phyloP scores from a whole-genome alignment of 2,113 vertebrate genomes.

The Cephalophus harveyi region DNA sequence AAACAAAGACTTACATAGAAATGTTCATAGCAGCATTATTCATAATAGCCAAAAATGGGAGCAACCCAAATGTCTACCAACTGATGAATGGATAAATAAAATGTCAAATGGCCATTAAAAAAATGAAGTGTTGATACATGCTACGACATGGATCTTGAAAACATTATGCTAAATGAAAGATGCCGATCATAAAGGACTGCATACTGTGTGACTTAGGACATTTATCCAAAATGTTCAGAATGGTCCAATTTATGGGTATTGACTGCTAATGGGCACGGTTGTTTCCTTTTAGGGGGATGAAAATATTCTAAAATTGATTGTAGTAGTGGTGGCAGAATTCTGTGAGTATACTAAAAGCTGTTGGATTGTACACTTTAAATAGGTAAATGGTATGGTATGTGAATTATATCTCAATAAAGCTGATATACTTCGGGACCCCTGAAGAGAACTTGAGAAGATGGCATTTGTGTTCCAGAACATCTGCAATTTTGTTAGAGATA shows the following conservation, averaged over 20 bases:
- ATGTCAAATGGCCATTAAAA: background rate
- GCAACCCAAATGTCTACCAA: background rate
- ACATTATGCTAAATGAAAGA: background rate
- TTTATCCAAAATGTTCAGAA: background rate
- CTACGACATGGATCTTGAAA: background rate
- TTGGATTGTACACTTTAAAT: background rate
- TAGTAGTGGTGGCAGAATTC: background rate
- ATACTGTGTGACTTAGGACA: background rate
- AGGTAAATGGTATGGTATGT: background rate
- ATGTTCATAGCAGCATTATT: background rate
- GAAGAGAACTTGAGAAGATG: background rate
- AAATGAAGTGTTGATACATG: background rate
- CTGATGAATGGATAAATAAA: background rate
- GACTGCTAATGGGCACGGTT: background rate
- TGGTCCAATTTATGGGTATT: background rate
- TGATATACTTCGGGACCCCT: background rate
- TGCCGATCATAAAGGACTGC: background rate
- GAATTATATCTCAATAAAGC: background rate
- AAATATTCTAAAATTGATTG: slow-evolving; percentile 6
- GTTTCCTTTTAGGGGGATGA: background rate
- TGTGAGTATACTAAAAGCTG: background rate
- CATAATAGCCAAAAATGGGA: background rate
- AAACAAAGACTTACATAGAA: background rate
- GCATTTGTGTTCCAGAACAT: background rate
- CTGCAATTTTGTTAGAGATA: background rate